Percentiles rank a stretch among this genome's conserved stretches.
phyloP scores from a whole-genome alignment of 2,113 vertebrate genomes.

The Entosphenus tridentatus region DNA sequence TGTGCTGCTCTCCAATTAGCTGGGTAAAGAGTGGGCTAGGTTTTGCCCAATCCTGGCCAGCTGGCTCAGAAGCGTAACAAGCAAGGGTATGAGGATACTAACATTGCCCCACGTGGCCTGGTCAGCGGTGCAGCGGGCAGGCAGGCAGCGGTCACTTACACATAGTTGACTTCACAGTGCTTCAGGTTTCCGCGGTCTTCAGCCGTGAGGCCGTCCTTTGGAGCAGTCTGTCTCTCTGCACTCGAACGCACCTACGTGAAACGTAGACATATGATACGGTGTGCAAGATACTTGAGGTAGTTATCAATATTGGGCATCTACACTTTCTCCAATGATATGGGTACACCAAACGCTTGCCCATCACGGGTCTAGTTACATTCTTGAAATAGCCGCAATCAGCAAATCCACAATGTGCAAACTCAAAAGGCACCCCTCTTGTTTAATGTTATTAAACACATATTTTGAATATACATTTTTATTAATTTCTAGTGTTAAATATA shows the following conservation, averaged over 20 bases:
- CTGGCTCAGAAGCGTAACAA: background rate
- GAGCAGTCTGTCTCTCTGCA: constrained; percentile 46
- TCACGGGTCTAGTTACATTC: too few relatives aligned
- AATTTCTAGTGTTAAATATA: too few relatives aligned
- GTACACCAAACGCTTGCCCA: too few relatives aligned
- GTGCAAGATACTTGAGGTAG: too few relatives aligned
- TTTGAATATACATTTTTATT: too few relatives aligned
- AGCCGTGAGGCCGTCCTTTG: constrained; percentile 58
- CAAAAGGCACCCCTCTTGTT: too few relatives aligned
- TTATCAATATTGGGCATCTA: too few relatives aligned
- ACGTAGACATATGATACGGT: too few relatives aligned
- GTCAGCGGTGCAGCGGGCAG: constrained; percentile 9
- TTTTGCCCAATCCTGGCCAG: background rate
- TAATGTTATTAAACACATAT: too few relatives aligned
- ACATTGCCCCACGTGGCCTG: background rate
- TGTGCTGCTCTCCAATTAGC: background rate
- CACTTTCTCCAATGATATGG: too few relatives aligned
- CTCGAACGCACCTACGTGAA: constrained; percentile 48
- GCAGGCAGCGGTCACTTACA: constrained; percentile 34
- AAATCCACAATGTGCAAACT: too few relatives aligned
- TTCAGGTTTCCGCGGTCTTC: constrained; percentile 88
- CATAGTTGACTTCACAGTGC: constrained; percentile 79
- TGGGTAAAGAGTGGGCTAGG: background rate
- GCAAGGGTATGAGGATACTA: background rate
- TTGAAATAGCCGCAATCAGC: too few relatives aligned